Conservation (phyloP, 2,888 invertebrate genomes). For the Tetragonisca angustula region DNA sequence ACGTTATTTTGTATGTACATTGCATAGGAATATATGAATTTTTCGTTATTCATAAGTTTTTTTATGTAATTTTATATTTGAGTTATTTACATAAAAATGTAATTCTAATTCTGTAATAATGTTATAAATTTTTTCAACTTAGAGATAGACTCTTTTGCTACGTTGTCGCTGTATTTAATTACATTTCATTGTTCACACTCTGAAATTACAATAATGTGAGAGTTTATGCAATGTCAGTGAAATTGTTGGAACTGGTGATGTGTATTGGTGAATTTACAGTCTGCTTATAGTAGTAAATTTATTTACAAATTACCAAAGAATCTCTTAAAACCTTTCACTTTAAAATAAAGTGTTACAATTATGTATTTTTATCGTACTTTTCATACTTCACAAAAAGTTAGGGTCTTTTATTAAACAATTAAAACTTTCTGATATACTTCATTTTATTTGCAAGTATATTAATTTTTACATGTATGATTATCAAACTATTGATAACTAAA, state of each 20-base stretch:
- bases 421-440: conserved; percentile 6
- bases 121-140: conserved; percentile 26
- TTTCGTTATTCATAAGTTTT: conserved; percentile 47
- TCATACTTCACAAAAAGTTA: conserved; percentile 29
- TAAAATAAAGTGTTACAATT: conserved; percentile 44
- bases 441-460: conserved; percentile 14
- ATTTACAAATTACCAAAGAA: conserved; percentile 66
- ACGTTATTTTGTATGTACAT: conserved; percentile 42
- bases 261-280: conserved; percentile 67
- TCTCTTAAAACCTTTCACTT: conserved; percentile 57
- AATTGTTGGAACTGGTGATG: conserved; percentile 64
- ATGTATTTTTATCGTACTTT: conserved; percentile 26
- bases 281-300: conserved; percentile 69
- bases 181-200: conserved; percentile 63
- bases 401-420: conserved; percentile 2
- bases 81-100: conserved; percentile 28
- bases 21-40: conserved; percentile 36
- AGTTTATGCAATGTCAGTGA: conserved; percentile 66
- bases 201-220: conserved; percentile 64
- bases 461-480: not conserved
- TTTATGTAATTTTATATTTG: conserved; percentile 42
- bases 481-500: conserved; percentile 7
- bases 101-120: conserved; percentile 32
- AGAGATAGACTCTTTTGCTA: conserved; percentile 78
- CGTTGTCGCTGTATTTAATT: conserved; percentile 58